Base-by-base conservation (phyloP, 2,113 vertebrate species). In the Chrysemys picta region DNA sequence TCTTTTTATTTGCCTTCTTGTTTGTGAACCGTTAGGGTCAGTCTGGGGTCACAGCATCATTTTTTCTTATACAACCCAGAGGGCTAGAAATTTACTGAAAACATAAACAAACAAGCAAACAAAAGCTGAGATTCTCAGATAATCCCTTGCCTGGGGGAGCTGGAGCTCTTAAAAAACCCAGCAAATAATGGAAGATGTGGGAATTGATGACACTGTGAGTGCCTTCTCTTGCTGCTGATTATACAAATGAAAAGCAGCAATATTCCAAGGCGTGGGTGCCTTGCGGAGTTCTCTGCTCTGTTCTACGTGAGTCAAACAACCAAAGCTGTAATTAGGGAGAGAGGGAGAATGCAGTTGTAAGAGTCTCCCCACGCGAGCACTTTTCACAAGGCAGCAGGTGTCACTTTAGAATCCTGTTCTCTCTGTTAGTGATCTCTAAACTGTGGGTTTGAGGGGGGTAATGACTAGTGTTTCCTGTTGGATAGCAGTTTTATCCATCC, bases 401-500 rank as follows among this genome's bases (percentile, higher is more conserved):
- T 72, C 53, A 53, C 45, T 5, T 2, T 35, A 10, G 16, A 81
- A 25, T 19, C 10, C 11, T 27, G 2, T 8, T 80, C 14, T 2
- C 17, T 16, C 31, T 35, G 5, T 72, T 24, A 62, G 29, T 21
- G 78, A 24, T 31, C 59, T 31, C 2, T 10, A 59, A 4, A 4
- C 8, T 38, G 4, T 35, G 54, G 13, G 29, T 19, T 12, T 24
- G 49, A 75, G 47, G 6, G 47, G 5, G 4, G 56, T 27, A 27
- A 57, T 12, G 56, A 27, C 25, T 92, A 80, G 6, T 54, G 38
- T 42, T 49, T 31, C 3, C 62, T 35, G 1, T 21, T 8, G 72
- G 47, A 21, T 31, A 24, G 31, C 22, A 8, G 17, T 10, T 12
- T 80, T 11, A 0, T 11, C 0, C 0, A 69, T 13, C 5, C 4